Evolutionary conservation across 2,113 vertebrate genomes (phyloP).

Genomic region (Symphodus melops): DNA sequence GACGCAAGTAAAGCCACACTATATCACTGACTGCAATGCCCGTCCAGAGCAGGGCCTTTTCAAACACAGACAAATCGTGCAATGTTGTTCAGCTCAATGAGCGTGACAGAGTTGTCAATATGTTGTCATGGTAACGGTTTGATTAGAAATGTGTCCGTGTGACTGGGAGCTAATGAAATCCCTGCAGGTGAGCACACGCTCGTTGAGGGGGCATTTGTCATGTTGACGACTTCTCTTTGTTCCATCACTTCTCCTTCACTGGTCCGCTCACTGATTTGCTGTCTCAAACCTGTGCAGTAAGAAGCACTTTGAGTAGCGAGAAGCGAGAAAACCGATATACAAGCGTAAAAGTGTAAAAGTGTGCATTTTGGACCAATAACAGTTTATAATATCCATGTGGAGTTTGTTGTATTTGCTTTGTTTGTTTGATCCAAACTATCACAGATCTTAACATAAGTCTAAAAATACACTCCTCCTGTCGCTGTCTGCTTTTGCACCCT

Average conservation of each 20-base stretch:
- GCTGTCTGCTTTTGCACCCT: conserved; percentile 13
- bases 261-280: conserved; percentile 37
- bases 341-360: neutral
- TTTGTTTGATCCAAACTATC: conserved; percentile 30
- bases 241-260: conserved; percentile 44
- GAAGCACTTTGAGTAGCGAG: no score
- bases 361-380: neutral
- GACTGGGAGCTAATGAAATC: no score
- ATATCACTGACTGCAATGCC: no score
- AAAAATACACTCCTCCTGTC: conserved; percentile 19
- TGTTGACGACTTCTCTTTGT: conserved; percentile 40
- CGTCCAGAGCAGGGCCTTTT: no score
- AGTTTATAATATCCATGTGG: neutral
- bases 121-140: no score
- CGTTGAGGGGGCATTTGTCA: conserved; percentile 50
- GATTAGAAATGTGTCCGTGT: no score
- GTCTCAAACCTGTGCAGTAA: neutral
- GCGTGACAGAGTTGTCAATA: no score
- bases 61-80: no score
- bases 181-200: neutral
- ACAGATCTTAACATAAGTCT: conserved; percentile 32
- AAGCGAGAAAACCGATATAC: no score
- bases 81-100: no score
- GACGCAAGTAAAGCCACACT: no score
- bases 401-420: neutral